Evolutionary conservation across 2,113 vertebrate genomes (phyloP).

Genomic region (Zosterops lateralis): DNA sequence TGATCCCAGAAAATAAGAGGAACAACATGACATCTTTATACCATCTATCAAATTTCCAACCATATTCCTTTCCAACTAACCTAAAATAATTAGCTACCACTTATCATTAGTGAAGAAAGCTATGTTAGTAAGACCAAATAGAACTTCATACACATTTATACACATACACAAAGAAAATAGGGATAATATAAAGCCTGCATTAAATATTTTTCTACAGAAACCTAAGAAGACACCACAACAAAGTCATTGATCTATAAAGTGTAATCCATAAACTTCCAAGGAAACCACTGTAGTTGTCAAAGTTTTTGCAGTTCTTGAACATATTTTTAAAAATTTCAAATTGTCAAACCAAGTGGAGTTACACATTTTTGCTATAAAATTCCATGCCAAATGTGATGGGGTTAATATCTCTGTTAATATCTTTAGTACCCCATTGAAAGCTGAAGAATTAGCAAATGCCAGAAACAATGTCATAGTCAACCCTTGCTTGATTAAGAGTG

Average conservation of each 20-base stretch:
- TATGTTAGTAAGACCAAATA: background rate
- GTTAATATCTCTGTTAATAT: background rate
- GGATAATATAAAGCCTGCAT: too few relatives aligned
- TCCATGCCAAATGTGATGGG: rapidly evolving
- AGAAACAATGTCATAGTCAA: background rate
- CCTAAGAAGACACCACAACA: background rate
- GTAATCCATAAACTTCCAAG: background rate
- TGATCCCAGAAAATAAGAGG: background rate
- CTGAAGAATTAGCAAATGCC: background rate
- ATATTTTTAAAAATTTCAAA: background rate
- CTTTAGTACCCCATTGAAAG: background rate
- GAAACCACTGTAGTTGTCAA: background rate
- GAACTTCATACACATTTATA: background rate
- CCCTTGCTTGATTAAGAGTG: background rate
- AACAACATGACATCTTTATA: background rate
- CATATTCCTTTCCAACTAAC: background rate
- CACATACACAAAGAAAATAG: background rate
- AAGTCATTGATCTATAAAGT: background rate
- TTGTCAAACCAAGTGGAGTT: background rate
- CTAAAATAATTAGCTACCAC: background rate
- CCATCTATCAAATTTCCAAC: background rate
- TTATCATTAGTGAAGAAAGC: background rate
- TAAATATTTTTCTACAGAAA: background rate
- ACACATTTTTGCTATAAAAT: background rate
- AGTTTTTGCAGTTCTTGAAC: background rate